phyloP scores from a whole-genome alignment of 2,888 invertebrate species.

The Drosophila ezoana region DNA sequence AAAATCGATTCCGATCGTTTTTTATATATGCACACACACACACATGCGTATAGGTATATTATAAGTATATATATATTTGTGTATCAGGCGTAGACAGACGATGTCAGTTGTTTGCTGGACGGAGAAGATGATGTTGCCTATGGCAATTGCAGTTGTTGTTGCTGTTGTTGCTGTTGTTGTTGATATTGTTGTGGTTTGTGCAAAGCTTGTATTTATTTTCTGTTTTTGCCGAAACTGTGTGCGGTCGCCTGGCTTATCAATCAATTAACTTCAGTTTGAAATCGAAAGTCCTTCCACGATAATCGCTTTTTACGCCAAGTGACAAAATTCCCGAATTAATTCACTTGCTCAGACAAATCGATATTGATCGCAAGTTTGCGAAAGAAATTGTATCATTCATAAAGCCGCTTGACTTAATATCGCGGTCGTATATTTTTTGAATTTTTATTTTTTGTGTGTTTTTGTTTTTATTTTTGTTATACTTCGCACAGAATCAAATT shows the following conservation, averaged over 20 bases:
- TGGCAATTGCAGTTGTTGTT: conserved; percentile 37
- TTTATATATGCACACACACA: conserved; percentile 22
- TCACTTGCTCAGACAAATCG: conserved; percentile 27
- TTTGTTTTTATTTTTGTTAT: background rate
- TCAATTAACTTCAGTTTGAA: conserved; percentile 6
- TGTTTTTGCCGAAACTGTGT: conserved; percentile 19
- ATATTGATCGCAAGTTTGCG: conserved; percentile 12
- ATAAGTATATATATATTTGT: conserved; percentile 40
- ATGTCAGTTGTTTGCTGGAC: conserved; percentile 71
- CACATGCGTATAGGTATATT: conserved; percentile 32
- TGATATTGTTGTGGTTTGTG: conserved; percentile 36
- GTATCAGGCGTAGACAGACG: conserved; percentile 64
- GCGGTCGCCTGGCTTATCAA: conserved; percentile 27
- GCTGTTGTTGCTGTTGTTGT: conserved; percentile 25
- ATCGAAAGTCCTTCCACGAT: conserved; percentile 61
- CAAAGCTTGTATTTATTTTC: conserved; percentile 43
- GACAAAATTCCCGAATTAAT: conserved; percentile 39
- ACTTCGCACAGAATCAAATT: conserved; percentile 33
- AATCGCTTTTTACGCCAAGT: conserved; percentile 21
- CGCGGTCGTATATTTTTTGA: background rate
- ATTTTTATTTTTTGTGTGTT: conserved; percentile 3
- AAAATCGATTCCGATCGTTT: conserved; percentile 57
- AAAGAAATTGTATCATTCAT: conserved; percentile 37
- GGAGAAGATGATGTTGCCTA: conserved; percentile 36
- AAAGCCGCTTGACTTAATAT: conserved; percentile 29